phyloP scores from a whole-genome alignment of 2,888 invertebrate species.

The Leptopterna dolabrata region DNA sequence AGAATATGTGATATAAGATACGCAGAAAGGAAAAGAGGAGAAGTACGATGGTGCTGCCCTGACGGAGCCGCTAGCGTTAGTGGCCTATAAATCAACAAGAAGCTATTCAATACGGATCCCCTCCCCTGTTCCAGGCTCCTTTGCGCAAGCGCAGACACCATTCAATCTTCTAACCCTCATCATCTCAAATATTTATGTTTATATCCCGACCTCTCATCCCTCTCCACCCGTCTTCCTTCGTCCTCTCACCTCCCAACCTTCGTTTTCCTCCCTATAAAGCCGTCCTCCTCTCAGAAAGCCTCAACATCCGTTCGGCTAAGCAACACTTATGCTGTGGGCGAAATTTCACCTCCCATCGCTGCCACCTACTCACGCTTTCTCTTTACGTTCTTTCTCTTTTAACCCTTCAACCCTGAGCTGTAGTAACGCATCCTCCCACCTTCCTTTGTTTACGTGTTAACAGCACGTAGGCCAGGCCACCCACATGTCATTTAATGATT shows the following conservation, averaged over 20 bases:
- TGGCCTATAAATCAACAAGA: slow-evolving; percentile 54
- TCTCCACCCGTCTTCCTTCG: not conserved
- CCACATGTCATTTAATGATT: no score
- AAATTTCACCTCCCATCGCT: not conserved
- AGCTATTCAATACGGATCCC: slow-evolving; percentile 49
- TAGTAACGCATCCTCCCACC: not conserved
- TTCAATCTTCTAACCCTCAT: slow-evolving; percentile 56
- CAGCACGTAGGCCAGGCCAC: no score
- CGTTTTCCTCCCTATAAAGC: not conserved
- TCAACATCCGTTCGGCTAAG: slow-evolving; percentile 15
- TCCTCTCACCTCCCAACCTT: not conserved
- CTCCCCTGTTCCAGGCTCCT: not conserved
- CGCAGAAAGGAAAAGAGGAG: slow-evolving; percentile 1
- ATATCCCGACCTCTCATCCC: slow-evolving; percentile 45
- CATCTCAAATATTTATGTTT: slow-evolving; percentile 57
- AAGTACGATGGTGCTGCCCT: slow-evolving; percentile 19
- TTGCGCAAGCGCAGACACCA: slow-evolving; percentile 47
- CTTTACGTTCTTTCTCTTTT: not conserved
- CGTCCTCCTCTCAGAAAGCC: slow-evolving; percentile 5
- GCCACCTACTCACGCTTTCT: slow-evolving; percentile 11
- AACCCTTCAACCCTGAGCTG: not conserved
- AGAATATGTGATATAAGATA: not conserved
- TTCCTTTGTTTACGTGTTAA: no score
- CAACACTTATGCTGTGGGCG: slow-evolving; percentile 9
- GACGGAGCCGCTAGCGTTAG: slow-evolving; percentile 50